A percentile compares a stretch with the other conserved stretches of the same genome.
Conservation (phyloP, 1,140 invertebrate species). For the Drosophila baimaii region DNA sequence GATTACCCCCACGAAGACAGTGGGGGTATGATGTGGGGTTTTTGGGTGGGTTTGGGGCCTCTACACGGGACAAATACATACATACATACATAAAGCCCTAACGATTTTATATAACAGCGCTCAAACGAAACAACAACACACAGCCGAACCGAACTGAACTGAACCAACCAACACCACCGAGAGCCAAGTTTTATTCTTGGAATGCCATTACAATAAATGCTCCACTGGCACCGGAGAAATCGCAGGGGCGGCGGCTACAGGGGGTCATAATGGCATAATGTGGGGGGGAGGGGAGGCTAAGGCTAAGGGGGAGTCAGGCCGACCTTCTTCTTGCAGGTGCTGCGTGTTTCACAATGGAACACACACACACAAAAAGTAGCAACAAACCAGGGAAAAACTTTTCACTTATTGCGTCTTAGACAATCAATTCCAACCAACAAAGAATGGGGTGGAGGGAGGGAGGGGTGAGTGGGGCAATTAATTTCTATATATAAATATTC, state of each 20-base stretch:
- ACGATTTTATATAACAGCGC: slow-evolving; percentile 67
- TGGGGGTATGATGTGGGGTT: not conserved
- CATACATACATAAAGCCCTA: slow-evolving; percentile 51
- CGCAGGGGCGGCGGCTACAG: slow-evolving; percentile 7
- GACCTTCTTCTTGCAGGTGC: slow-evolving; percentile 47
- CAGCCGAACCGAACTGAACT: not conserved
- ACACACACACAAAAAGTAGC: slow-evolving; percentile 10
- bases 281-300: not conserved
- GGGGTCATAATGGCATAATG: not conserved
- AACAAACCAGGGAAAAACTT: slow-evolving; percentile 30
- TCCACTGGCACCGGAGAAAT: slow-evolving; percentile 23
- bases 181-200: slow-evolving; percentile 60
- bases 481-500: slow-evolving; percentile 31
- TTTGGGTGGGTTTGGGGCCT: slow-evolving; percentile 23
- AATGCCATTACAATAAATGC: slow-evolving; percentile 65
- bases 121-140: slow-evolving; percentile 25
- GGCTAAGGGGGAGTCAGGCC: slow-evolving; percentile 9
- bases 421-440: slow-evolving; percentile 23
- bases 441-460: not conserved
- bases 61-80: slow-evolving; percentile 13
- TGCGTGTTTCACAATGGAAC: slow-evolving; percentile 41
- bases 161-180: slow-evolving; percentile 7
- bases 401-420: slow-evolving; percentile 55
- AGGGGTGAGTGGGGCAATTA: slow-evolving; percentile 16
- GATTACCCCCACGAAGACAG: slow-evolving; percentile 25